A percentile compares a stretch with the other conserved stretches of the same genome.
These are phyloP conservation scores for Ceratotherium simum DNA, from an alignment of 2,113 vertebrate genomes.

Conservation along the genomic window DNA sequence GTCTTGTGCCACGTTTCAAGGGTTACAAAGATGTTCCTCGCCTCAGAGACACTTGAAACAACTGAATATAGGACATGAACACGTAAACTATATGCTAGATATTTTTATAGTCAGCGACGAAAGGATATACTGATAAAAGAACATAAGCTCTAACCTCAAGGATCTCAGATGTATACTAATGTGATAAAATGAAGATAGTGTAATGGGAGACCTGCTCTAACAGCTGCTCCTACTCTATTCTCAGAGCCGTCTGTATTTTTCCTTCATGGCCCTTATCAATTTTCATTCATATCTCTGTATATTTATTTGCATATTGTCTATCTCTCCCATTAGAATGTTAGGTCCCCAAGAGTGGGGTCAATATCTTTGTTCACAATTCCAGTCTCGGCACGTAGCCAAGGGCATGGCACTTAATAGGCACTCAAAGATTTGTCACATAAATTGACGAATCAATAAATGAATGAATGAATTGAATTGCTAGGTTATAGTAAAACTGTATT, in stretches of 20 bases:
- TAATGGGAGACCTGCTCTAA: neutral
- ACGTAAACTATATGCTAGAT: neutral
- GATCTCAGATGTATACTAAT: neutral
- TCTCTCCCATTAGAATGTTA: neutral
- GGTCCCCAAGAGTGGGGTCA: neutral
- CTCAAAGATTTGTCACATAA: neutral
- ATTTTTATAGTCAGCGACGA: neutral
- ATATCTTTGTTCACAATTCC: neutral
- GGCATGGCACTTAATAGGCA: neutral
- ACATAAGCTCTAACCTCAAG: neutral
- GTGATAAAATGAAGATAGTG: neutral
- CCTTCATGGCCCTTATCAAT: neutral
- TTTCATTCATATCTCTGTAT: neutral
- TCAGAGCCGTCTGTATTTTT: neutral
- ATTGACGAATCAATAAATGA: neutral
- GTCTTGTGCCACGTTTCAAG: neutral
- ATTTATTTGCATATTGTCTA: neutral
- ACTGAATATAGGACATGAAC: neutral
- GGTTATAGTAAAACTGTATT: neutral
- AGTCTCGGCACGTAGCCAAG: neutral
- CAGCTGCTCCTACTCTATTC: fast-evolving
- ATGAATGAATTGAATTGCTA: neutral
- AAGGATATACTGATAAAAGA: neutral
- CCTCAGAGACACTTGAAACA: neutral
- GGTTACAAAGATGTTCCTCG: neutral